phyloP scores from a whole-genome alignment of 1,140 invertebrate genomes.

The Cyclina sinensis region DNA sequence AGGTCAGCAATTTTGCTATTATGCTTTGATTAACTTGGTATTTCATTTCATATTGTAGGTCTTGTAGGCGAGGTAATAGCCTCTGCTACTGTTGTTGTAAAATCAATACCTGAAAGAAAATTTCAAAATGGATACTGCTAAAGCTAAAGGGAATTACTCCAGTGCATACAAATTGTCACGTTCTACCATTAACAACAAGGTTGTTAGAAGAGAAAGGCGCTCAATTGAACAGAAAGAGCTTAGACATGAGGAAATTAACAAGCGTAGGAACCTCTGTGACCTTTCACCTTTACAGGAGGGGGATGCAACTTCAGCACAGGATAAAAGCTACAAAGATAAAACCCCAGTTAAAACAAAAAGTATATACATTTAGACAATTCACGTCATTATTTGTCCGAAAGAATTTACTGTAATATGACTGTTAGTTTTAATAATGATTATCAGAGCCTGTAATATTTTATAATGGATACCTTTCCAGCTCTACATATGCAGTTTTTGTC shows the following conservation, averaged over 20 bases:
- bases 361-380: neutral
- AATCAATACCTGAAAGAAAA: no score
- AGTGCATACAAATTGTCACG: constrained; percentile 59
- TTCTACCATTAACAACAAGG: constrained; percentile 25
- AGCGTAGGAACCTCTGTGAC: constrained; percentile 49
- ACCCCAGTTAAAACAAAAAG: constrained; percentile 51
- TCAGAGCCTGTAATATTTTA: no score
- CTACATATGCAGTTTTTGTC: no score
- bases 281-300: constrained; percentile 54
- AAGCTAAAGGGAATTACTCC: constrained; percentile 41
- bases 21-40: no score
- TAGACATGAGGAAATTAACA: constrained; percentile 31
- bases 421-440: no score
- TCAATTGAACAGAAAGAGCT: constrained; percentile 63
- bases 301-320: constrained; percentile 11
- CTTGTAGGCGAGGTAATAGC: no score
- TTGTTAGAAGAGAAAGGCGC: constrained; percentile 4
- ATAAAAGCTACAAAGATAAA: constrained; percentile 53
- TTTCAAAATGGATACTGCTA: constrained; percentile 13
- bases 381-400: neutral
- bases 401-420: no score
- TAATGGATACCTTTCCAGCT: no score
- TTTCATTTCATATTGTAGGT: no score
- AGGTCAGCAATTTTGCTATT: no score
- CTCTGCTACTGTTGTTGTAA: no score